Conservation (phyloP, 2,113 vertebrate genomes). For the Aegithalos caudatus region DNA sequence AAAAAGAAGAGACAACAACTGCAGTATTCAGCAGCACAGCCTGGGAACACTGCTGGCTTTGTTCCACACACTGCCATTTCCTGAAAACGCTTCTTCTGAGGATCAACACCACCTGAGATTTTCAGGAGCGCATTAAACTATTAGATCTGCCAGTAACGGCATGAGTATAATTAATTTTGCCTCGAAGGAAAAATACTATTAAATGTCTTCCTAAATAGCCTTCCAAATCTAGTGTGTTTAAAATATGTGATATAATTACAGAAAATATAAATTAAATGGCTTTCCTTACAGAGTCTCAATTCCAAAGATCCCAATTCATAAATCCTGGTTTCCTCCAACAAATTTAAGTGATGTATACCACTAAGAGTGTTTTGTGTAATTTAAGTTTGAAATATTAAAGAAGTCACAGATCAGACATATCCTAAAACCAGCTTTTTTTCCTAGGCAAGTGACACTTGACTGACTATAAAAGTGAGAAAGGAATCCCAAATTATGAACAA, state of each 20-base stretch:
- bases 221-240: not conserved
- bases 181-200: not conserved
- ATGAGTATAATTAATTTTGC: not conserved
- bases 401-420: not conserved
- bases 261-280: not conserved
- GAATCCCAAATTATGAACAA: not conserved
- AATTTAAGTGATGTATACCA: not conserved
- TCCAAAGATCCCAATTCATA: not conserved
- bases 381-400: not conserved
- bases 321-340: not conserved
- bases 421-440: not conserved
- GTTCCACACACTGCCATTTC: not conserved
- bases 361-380: not conserved
- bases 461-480: not conserved
- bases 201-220: not conserved
- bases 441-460: not conserved
- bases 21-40: not conserved
- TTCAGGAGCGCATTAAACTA: not conserved
- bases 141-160: not conserved
- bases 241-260: not conserved
- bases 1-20: slow-evolving; percentile 46
- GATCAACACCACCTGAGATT: not conserved
- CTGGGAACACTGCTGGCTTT: not conserved
- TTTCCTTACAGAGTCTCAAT: not conserved
- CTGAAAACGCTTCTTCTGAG: not conserved